Base-by-base conservation (phyloP, 2,888 invertebrate genomes). In the Dasysyrphus albostriatus region DNA sequence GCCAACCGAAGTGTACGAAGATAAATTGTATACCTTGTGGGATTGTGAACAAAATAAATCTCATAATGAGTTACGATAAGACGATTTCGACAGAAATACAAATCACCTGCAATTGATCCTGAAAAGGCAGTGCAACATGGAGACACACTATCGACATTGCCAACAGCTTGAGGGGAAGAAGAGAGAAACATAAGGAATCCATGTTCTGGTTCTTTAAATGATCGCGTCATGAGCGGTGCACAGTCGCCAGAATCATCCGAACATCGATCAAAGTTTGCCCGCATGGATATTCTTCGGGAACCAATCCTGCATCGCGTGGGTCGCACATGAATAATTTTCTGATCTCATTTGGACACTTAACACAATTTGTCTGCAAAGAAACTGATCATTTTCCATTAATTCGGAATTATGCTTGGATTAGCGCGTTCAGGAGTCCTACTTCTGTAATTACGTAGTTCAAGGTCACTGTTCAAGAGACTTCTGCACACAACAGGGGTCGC, bases 31-130 rank as follows among this genome's bases (percentile, higher is more conserved):
- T 69, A 92, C 92, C 92, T 92, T 91, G 91, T 92, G 92, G 91
- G 91, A 92, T 92, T 92, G 92, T 91, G 91, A 92, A 92, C 92
- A 92, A 92, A 92, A 92, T 92, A 92, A 92, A 92, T 92, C 92
- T 92, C 92, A 91, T 92, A 92, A 92, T 92, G 92, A 92, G 92
- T 92, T 91, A 92, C 92, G 92, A 92, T 92, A 92, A 92, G 92
- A 92, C 91, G 92, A 92, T 92, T 92, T 92, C 92, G 92, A 92
- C 92, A 92, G 92, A 91, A 90, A 92, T 92, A 92, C 92, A 92
- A 92, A 92, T 92, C 92, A 92, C 92, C 91, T 92, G 92, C 92
- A 92, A 92, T 92, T 92, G 92, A 92, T 92, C 92, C 92, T 92
- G 88, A 82, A 85, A 77, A 81, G 77, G 77, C 81, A 82, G 37